phyloP scores from a whole-genome alignment of 1,140 invertebrate genomes.

The Cryptotermes secundus region DNA sequence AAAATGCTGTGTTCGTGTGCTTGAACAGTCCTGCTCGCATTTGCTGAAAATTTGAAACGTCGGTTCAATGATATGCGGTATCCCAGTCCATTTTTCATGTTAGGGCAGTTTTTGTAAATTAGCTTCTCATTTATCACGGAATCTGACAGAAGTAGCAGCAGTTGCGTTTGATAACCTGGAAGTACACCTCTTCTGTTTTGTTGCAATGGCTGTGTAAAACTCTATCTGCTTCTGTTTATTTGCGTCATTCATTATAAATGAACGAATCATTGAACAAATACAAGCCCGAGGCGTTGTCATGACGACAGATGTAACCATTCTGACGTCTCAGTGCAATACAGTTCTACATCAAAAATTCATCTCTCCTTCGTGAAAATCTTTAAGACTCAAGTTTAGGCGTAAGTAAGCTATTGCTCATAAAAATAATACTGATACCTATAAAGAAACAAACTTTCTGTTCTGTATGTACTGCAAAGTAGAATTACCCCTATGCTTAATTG shows the following conservation, averaged over 20 bases:
- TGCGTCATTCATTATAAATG: slow-evolving; percentile 6
- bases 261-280: background rate
- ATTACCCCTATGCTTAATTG: too few relatives aligned
- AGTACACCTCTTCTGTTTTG: background rate
- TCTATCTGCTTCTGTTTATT: slow-evolving; percentile 8
- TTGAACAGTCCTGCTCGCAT: too few relatives aligned
- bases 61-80: background rate
- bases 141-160: background rate
- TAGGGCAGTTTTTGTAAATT: background rate
- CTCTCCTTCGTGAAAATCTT: too few relatives aligned
- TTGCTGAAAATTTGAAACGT: background rate
- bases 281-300: background rate
- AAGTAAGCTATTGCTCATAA: too few relatives aligned
- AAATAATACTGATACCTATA: too few relatives aligned
- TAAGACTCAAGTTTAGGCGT: too few relatives aligned
- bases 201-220: background rate
- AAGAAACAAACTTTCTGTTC: too few relatives aligned
- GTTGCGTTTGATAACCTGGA: background rate
- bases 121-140: slow-evolving; percentile 5
- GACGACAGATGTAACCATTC: background rate
- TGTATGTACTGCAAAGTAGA: too few relatives aligned
- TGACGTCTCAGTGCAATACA: background rate
- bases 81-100: slow-evolving; percentile 10
- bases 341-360: background rate
- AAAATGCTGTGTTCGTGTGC: too few relatives aligned